Conservation (phyloP, 2,113 vertebrate genomes). For the Anseranas semipalmata region DNA sequence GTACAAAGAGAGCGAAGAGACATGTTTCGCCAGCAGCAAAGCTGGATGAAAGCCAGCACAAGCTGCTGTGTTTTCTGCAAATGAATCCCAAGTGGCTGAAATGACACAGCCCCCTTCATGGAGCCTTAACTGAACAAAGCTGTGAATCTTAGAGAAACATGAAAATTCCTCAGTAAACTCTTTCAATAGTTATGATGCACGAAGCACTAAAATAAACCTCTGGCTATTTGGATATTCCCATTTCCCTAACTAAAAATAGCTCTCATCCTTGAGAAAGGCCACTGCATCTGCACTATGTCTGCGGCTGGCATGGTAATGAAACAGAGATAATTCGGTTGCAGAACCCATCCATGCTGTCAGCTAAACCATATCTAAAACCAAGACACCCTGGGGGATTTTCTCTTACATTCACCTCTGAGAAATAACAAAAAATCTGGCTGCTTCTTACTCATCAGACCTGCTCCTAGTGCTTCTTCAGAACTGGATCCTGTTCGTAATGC, state of each 20-base stretch:
- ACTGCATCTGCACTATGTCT: neutral
- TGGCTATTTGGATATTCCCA: slow-evolving; percentile 3
- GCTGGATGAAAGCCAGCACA: slow-evolving; percentile 48
- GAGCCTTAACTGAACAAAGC: slow-evolving; percentile 13
- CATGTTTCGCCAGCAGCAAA: slow-evolving; percentile 44
- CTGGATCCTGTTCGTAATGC: neutral
- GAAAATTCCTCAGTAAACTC: neutral
- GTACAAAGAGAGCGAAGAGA: slow-evolving; percentile 30
- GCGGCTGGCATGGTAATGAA: neutral
- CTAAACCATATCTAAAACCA: neutral
- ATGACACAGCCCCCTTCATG: neutral
- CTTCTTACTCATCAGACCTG: neutral
- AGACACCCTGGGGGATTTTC: neutral
- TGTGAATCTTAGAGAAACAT: neutral
- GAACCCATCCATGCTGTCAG: neutral
- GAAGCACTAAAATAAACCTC: neutral
- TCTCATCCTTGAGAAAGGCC: slow-evolving; percentile 49
- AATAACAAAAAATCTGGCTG: neutral
- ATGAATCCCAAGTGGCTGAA: slow-evolving; percentile 33
- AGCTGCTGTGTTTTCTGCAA: slow-evolving; percentile 5
- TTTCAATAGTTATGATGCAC: neutral
- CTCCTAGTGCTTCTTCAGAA: neutral
- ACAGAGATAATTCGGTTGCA: neutral
- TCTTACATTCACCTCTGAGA: neutral
- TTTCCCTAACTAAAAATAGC: slow-evolving; percentile 31